These are phyloP conservation scores for Perodicticus potto DNA, from an alignment of 2,797 vertebrate species.

Conservation along the genomic window DNA sequence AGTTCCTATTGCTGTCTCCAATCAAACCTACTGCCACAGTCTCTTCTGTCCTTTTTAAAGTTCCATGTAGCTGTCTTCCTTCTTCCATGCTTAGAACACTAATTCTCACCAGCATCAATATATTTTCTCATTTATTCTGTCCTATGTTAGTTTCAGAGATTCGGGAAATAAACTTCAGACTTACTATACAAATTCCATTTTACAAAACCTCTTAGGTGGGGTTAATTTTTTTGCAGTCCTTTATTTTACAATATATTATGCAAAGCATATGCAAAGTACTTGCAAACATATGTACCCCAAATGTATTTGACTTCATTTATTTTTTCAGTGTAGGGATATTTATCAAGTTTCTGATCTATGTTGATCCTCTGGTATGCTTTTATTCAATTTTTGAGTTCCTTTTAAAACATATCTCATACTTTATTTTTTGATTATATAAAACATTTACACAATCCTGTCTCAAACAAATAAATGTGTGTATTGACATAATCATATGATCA, in stretches of 20 bases:
- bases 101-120: background rate
- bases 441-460: background rate
- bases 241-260: background rate
- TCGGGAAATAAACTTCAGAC: background rate
- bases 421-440: background rate
- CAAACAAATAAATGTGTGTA: background rate
- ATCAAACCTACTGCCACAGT: background rate
- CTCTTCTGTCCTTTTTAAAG: background rate
- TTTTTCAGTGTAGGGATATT: background rate
- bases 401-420: background rate
- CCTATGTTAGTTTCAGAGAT: background rate
- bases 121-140: background rate
- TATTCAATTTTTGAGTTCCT: background rate
- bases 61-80: background rate
- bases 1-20: background rate
- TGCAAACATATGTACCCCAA: too few relatives aligned
- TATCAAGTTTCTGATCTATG: background rate
- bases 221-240: background rate
- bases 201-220: background rate
- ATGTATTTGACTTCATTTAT: background rate
- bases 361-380: background rate
- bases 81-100: background rate
- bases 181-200: background rate
- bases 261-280: too few relatives aligned
- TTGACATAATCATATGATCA: background rate